Conservation (phyloP, 2,113 vertebrate genomes). For the Centropus unirufus region DNA sequence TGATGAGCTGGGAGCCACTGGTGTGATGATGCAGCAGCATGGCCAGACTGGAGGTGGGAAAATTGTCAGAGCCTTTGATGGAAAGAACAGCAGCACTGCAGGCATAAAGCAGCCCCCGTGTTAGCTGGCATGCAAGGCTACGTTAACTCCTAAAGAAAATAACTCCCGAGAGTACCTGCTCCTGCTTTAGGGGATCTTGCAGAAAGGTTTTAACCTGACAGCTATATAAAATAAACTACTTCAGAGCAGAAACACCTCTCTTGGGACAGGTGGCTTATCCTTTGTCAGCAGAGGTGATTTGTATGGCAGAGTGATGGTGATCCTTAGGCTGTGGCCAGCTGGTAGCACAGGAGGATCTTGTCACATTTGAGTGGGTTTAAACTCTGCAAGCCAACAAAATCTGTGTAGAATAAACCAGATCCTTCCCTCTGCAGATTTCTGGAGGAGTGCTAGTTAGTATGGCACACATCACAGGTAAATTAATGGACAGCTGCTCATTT, state of each 20-base stretch:
- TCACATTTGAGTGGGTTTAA: not conserved
- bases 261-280: not conserved
- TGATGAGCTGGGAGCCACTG: not conserved
- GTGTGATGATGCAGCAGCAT: not conserved
- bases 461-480: fast-evolving
- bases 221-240: not conserved
- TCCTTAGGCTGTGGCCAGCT: not conserved
- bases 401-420: not conserved
- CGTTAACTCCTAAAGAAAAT: not conserved
- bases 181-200: not conserved
- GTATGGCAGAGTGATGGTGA: not conserved
- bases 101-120: not conserved
- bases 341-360: not conserved
- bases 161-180: not conserved
- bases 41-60: not conserved
- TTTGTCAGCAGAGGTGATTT: not conserved
- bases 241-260: not conserved
- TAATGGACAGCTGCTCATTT: not conserved
- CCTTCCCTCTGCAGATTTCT: not conserved
- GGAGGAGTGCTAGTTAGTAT: not conserved
- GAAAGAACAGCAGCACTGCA: not conserved
- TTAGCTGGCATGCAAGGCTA: fast-evolving
- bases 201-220: not conserved
- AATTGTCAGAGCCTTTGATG: not conserved
- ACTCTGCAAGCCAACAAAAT: not conserved